Conservation (phyloP, 2,888 invertebrate genomes). For the Labia minor region DNA sequence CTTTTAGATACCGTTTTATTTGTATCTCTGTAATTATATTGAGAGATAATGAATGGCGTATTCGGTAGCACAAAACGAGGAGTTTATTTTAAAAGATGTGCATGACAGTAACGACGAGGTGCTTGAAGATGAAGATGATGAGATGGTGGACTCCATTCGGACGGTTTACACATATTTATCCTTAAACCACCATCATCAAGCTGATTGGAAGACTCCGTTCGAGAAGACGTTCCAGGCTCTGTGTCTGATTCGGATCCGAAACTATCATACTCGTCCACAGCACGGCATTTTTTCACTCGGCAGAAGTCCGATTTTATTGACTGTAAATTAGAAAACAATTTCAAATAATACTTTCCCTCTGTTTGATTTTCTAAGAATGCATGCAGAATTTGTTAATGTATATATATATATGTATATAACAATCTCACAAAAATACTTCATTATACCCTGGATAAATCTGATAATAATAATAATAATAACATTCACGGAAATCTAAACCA, state of each 20-base stretch:
- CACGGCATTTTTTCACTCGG: slow-evolving; percentile 22
- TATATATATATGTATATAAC: too few relatives aligned
- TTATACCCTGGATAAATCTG: too few relatives aligned
- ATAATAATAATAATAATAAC: too few relatives aligned
- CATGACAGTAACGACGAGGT: slow-evolving; percentile 24
- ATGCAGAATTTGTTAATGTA: too few relatives aligned
- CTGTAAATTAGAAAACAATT: slow-evolving; percentile 15
- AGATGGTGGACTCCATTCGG: slow-evolving; percentile 26
- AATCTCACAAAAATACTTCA: too few relatives aligned
- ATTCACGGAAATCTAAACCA: too few relatives aligned
- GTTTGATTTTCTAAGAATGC: too few relatives aligned
- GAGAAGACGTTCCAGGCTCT: slow-evolving; percentile 27
- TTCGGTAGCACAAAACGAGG: too few relatives aligned
- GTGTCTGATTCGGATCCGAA: slow-evolving; percentile 28
- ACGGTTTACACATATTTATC: slow-evolving; percentile 19
- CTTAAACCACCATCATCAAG: slow-evolving; percentile 24
- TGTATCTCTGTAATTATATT: too few relatives aligned
- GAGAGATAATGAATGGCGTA: too few relatives aligned
- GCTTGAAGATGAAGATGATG: slow-evolving; percentile 19
- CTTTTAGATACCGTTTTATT: too few relatives aligned
- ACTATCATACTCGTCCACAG: slow-evolving; percentile 26
- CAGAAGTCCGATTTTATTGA: slow-evolving; percentile 25
- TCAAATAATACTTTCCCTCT: too few relatives aligned
- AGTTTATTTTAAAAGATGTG: slow-evolving; percentile 23
- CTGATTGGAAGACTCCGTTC: slow-evolving; percentile 28